Evolutionary conservation across 2,888 invertebrate genomes (phyloP).

Genomic region (Pediacus dermestoides): DNA sequence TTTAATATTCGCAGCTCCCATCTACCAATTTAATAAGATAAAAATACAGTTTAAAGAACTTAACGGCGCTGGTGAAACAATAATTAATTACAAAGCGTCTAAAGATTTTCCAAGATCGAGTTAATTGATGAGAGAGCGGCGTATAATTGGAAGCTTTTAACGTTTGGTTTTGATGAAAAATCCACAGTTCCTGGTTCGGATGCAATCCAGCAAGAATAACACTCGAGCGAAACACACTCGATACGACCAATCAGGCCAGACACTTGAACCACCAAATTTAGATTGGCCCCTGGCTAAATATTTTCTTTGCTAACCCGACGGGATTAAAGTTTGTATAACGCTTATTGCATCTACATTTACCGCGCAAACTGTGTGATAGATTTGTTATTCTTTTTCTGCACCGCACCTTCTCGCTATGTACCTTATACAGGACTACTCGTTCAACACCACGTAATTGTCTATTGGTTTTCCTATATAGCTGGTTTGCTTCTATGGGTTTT

Average conservation of each 20-base stretch:
- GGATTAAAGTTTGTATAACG: conserved; percentile 50
- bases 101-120: too few relatives aligned
- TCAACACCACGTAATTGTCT: conserved; percentile 1
- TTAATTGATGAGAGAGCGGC: too few relatives aligned
- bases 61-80: too few relatives aligned
- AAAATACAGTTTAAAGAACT: too few relatives aligned
- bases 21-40: too few relatives aligned
- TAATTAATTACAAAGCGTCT: too few relatives aligned
- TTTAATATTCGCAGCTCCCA: too few relatives aligned
- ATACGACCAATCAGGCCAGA: conserved; percentile 46
- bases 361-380: conserved; percentile 31
- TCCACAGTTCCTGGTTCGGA: conserved; percentile 39
- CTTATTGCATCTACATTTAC: conserved; percentile 33
- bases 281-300: conserved; percentile 54
- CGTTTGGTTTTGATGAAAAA: conserved; percentile 41
- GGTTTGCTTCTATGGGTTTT: too few relatives aligned
- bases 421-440: conserved; percentile 1
- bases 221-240: conserved; percentile 42
- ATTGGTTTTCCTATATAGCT: too few relatives aligned
- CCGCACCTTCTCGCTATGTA: not conserved
- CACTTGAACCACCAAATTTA: conserved; percentile 50
- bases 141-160: too few relatives aligned
- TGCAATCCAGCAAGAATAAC: conserved; percentile 48
- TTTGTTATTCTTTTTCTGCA: conserved; percentile 38
- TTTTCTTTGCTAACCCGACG: conserved; percentile 52